Base-by-base conservation (phyloP, 2,888 invertebrate species). In the Neocrepidodera transversa region DNA sequence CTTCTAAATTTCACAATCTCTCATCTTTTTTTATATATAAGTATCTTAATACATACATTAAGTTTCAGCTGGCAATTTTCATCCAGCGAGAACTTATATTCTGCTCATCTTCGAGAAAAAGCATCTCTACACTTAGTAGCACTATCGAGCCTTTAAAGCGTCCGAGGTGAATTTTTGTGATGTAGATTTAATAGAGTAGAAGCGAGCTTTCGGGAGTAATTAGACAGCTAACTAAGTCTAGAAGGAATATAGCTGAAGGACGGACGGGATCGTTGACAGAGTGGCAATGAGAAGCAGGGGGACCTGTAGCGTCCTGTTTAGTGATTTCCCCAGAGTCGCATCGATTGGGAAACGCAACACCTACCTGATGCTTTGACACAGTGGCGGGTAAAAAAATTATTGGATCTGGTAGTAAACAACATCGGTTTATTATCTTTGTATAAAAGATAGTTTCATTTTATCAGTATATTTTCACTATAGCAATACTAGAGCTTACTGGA, bases 281-380 rank as follows among this genome's bases (percentile, higher is more conserved):
- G 66, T 63, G 68, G 65, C 67, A 65, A 66, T 63, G 67, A 66
- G 66, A 63, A 68, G 62, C 66, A 62, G 43, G 61, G 64, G 56
- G 62, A 58, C 56, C 64, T 63, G 65, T 65, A 66, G 62, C 66
- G 70, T 73, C 73, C 76, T 76, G 77, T 77, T 78, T 77, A 76
- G 77, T 78, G 78, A 78, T 78, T 78, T 78, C 78, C 78, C 78
- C 71, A 70, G 78, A 73, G 78, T 73, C 73, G 74, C 75, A 78
- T 78, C 76, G 77, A 78, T 78, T 78, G 77, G 74, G 71, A 72
- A 74, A 74, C 71, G 75, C 74, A 76, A 74, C 74, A 74, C 75
- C 74, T 70, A 71, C 72, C 73, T 67, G 67, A 68, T 66, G 63
- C 63, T 60, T 36, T 51, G 47, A 7, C 18, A 26, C 65, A 65